These are phyloP conservation scores for Drosophila merina DNA, from an alignment of 2,888 invertebrate species.

Conservation along the genomic window DNA sequence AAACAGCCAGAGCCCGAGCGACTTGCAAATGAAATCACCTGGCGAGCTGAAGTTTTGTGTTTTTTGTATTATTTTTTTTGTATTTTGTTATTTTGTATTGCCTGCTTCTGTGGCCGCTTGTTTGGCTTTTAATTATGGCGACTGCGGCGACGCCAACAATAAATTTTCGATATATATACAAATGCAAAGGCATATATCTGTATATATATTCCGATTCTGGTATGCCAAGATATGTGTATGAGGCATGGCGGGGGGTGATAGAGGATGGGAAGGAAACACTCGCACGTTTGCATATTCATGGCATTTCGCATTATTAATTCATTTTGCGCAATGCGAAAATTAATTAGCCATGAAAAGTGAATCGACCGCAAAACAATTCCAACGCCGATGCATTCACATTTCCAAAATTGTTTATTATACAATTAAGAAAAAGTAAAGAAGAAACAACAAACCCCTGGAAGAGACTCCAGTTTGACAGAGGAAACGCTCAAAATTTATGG, in stretches of 20 bases:
- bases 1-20: slow-evolving; percentile 41
- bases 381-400: slow-evolving; percentile 45
- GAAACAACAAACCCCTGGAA: neutral
- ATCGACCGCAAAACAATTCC: slow-evolving; percentile 71
- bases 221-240: slow-evolving; percentile 2
- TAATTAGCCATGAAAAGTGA: slow-evolving; percentile 79
- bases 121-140: slow-evolving; percentile 76
- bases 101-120: slow-evolving; percentile 54
- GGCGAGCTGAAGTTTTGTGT: slow-evolving; percentile 24
- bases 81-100: slow-evolving; percentile 3
- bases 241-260: too few relatives aligned
- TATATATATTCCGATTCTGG: slow-evolving; percentile 5
- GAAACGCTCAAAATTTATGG: slow-evolving; percentile 32
- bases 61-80: neutral
- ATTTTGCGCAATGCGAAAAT: slow-evolving; percentile 76
- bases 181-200: neutral
- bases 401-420: slow-evolving; percentile 58
- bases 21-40: slow-evolving; percentile 67
- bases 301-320: slow-evolving; percentile 72
- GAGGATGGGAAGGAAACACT: slow-evolving; percentile 46
- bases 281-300: slow-evolving; percentile 72
- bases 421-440: slow-evolving; percentile 41
- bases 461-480: slow-evolving; percentile 13
- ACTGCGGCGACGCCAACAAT: slow-evolving; percentile 70
- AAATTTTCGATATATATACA: slow-evolving; percentile 52